Percentiles rank a stretch among this genome's conserved stretches.
phyloP scores from a whole-genome alignment of 92 coral and sea anemone genomes.

The Micromussa lordhowensis region DNA sequence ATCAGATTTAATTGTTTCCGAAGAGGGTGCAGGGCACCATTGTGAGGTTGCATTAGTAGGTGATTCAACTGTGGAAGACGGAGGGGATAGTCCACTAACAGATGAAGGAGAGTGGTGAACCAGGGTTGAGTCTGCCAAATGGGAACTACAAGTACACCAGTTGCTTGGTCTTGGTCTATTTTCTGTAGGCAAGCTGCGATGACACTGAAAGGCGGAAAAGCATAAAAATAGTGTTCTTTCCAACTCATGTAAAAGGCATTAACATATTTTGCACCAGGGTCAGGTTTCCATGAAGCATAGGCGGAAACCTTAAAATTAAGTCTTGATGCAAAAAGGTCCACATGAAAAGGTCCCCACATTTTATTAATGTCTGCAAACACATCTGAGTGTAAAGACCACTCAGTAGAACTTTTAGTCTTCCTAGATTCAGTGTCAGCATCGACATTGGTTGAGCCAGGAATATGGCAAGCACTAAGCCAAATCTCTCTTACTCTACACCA shows the following conservation, averaged over 20 bases:
- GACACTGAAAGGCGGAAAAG: too few species aligned
- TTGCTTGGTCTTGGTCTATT: slow-evolving; percentile 48
- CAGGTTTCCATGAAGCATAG: slow-evolving; percentile 42
- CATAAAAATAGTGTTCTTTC: too few species aligned
- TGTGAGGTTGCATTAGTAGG: slow-evolving; percentile 34
- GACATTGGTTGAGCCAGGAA: slow-evolving; percentile 51
- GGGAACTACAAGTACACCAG: slow-evolving; percentile 53
- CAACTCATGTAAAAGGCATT: too few species aligned
- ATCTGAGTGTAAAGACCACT: too few species aligned
- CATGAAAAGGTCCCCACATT: slow-evolving; percentile 35
- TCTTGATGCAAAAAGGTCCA: slow-evolving; percentile 44
- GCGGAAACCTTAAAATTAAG: slow-evolving; percentile 33
- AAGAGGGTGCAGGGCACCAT: slow-evolving; percentile 23
- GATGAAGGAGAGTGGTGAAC: slow-evolving; percentile 52
- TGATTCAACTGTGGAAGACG: slow-evolving; percentile 13
- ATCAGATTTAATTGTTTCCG: slow-evolving; percentile 11
- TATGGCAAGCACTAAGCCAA: slow-evolving; percentile 60
- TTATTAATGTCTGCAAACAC: slow-evolving; percentile 34
- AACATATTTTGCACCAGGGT: too few species aligned
- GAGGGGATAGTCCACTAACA: slow-evolving; percentile 27
- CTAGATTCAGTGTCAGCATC: too few species aligned
- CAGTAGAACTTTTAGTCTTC: too few species aligned
- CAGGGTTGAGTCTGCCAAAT: slow-evolving; percentile 58
- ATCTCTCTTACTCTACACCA: slow-evolving; percentile 22
- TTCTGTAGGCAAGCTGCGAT: too few species aligned